Evolutionary conservation across 2,797 vertebrate species (phyloP), one percentile per base, ranked within the genome.

Genomic region (Spinus pinus): DNA sequence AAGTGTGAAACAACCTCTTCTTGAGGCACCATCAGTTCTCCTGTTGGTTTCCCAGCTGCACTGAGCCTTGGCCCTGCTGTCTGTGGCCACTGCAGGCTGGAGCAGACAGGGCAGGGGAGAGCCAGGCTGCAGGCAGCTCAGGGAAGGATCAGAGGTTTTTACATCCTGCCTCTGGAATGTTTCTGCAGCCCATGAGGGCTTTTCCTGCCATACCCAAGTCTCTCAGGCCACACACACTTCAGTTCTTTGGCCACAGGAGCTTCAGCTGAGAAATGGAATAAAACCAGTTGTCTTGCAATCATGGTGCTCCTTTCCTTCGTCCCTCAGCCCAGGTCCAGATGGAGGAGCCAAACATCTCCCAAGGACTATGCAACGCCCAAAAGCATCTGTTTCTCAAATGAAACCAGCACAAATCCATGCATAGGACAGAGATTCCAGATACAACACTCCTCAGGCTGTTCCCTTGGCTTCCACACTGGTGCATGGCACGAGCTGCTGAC

Each of bases 121-220:
- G 64, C 20, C 0, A 0, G 51, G 33, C 1, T 1, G 49, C 58
- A 0, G 51, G 33, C 1, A 1, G 49, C 58, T 50, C 3, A 0
- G 8, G 27, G 44, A 67, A 81, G 19, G 42, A 39, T 42, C 66
- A 44, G 30, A 21, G n/a, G 49, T 10, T 91, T 67, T 71, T 22
- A 61, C 14, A 64, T 25, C 28, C 27, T 64, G 35, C 21, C 35
- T 47, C 57, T 7, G 1, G 30, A 71, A 44, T 3, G 1, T 10
- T 61, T 67, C 65, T 1, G 1, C 53, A 64, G 80, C 39, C 50
- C 66, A 8, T 0, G 1, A 47, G 58, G 58, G 50, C 50, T 74
- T 47, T 65, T 54, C 33, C 47, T 65, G 65, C 35, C 20, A 3
- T 10, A 11, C 8, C 31, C 0, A 0, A 54, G 28, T 39, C 31